phyloP scores from a whole-genome alignment of 2,113 vertebrate species.

The Tricholaema leucomelas region DNA sequence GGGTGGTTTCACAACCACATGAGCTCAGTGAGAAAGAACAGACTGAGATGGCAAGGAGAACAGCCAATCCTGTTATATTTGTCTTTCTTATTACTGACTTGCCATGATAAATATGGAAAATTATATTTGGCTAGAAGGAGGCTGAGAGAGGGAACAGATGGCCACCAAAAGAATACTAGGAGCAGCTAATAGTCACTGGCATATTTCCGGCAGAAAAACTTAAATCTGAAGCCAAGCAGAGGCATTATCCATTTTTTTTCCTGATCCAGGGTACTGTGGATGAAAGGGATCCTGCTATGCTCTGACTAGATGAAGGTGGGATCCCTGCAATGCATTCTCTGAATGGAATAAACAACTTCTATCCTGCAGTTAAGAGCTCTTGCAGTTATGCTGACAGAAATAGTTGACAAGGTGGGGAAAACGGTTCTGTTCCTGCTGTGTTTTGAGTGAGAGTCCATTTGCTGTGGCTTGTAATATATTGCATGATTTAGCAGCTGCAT shows the following conservation, averaged over 20 bases:
- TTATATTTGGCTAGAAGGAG: constrained; percentile 67
- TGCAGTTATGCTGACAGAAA: constrained; percentile 60
- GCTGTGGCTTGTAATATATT: neutral
- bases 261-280: constrained; percentile 24
- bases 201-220: constrained; percentile 49
- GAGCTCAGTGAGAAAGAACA: constrained; percentile 59
- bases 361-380: neutral
- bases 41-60: constrained; percentile 45
- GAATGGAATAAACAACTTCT: constrained; percentile 34
- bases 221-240: constrained; percentile 52
- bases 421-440: neutral
- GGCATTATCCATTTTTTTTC: constrained; percentile 27
- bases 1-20: constrained; percentile 45
- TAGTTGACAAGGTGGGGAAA: constrained; percentile 64
- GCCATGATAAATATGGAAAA: constrained; percentile 67
- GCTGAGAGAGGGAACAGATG: constrained; percentile 66
- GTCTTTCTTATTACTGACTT: constrained; percentile 64
- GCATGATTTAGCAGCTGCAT: neutral
- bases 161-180: constrained; percentile 64
- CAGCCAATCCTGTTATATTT: constrained; percentile 66
- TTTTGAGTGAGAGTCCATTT: neutral
- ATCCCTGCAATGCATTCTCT: constrained; percentile 33
- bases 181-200: constrained; percentile 58
- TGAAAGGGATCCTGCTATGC: constrained; percentile 35
- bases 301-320: constrained; percentile 59